These are phyloP conservation scores for Chesias legatella DNA, from an alignment of 2,888 invertebrate genomes.

Conservation along the genomic window DNA sequence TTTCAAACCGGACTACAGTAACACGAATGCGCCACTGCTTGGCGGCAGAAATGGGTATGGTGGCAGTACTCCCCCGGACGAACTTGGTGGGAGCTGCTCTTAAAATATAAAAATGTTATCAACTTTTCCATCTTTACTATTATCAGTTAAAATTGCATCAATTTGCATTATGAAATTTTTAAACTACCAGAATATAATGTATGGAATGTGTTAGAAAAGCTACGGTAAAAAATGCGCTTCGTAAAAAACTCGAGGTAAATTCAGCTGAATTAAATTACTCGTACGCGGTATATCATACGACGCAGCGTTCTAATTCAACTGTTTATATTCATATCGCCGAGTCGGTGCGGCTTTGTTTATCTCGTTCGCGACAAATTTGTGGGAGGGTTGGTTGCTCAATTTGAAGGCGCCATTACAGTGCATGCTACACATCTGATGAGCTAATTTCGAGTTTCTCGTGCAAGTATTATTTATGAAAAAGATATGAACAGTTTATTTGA, in stretches of 20 bases:
- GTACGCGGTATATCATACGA: slow-evolving; percentile 62
- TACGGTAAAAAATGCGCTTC: background rate
- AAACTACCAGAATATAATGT: no score
- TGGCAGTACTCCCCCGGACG: no score
- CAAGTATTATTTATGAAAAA: background rate
- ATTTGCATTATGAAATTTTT: no score
- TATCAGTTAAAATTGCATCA: no score
- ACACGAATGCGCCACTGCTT: no score
- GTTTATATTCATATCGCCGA: slow-evolving; percentile 73
- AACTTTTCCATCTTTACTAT: no score
- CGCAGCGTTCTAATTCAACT: slow-evolving; percentile 64
- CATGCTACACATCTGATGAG: slow-evolving; percentile 2
- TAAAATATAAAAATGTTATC: no score
- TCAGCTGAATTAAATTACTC: slow-evolving; percentile 67
- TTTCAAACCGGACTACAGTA: no score
- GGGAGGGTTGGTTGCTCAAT: slow-evolving; percentile 47
- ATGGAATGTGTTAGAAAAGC: no score
- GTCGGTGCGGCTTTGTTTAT: slow-evolving; percentile 62
- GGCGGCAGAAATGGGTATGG: no score
- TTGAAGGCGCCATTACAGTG: slow-evolving; percentile 9
- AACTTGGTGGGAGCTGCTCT: no score
- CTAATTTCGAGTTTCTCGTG: slow-evolving; percentile 2
- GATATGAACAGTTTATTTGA: no score
- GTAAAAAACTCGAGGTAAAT: slow-evolving; percentile 25
- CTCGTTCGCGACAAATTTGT: slow-evolving; percentile 62